These are phyloP conservation scores for Spatulosminthurus flaviceps DNA, from an alignment of 2,888 invertebrate species.

Conservation along the genomic window DNA sequence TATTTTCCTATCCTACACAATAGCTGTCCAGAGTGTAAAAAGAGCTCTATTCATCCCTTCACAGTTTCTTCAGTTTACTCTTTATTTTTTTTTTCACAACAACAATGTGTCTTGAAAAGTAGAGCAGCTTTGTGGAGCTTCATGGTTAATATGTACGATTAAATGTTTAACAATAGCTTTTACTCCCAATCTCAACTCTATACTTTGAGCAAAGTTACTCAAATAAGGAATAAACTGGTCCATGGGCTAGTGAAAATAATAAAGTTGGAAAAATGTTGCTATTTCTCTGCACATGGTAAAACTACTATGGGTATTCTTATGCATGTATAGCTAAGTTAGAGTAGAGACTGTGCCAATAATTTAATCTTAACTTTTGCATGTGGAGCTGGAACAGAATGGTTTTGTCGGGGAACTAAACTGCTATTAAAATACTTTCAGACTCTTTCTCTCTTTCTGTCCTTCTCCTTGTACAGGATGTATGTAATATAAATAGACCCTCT, in stretches of 20 bases:
- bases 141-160: too few relatives aligned
- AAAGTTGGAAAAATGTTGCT: too few relatives aligned
- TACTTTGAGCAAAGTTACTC: too few relatives aligned
- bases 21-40: neutral
- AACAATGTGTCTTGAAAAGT: neutral
- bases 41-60: neutral
- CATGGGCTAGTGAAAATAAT: too few relatives aligned
- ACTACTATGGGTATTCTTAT: neutral
- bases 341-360: neutral
- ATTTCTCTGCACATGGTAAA: too few relatives aligned
- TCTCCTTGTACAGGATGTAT: too few relatives aligned
- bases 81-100: neutral
- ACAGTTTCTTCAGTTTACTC: neutral
- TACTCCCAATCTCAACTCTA: too few relatives aligned
- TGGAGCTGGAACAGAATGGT: neutral
- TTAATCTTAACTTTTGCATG: neutral
- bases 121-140: too few relatives aligned
- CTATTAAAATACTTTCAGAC: slow-evolving; percentile 10
- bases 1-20: neutral
- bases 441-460: neutral
- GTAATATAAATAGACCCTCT: too few relatives aligned
- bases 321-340: neutral
- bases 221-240: too few relatives aligned
- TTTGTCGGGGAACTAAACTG: neutral
- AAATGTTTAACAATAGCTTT: too few relatives aligned